Evolutionary conservation across 2,888 invertebrate species (phyloP).

Genomic region (Idaea straminata): DNA sequence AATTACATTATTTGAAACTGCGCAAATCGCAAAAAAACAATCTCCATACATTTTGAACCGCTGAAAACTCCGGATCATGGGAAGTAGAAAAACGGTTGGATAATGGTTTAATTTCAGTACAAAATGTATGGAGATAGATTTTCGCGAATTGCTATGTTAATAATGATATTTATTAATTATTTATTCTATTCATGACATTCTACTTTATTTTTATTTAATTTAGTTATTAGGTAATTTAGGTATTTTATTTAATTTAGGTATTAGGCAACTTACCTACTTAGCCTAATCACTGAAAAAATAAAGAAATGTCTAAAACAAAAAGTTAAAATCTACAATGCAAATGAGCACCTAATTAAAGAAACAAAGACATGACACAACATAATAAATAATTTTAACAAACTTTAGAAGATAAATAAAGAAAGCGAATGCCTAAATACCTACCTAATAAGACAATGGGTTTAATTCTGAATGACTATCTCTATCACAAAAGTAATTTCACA

Average conservation of each 20-base stretch:
- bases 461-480: not conserved
- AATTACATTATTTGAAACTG: no score
- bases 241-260: not conserved
- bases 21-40: no score
- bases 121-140: no score
- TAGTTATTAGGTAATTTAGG: no score
- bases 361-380: slow-evolving; percentile 6
- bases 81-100: no score
- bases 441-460: not conserved
- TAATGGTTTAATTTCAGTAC: no score
- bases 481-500: not conserved
- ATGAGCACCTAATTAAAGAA: not conserved
- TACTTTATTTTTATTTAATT: not conserved
- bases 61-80: no score
- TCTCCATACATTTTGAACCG: no score
- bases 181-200: not conserved
- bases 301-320: not conserved
- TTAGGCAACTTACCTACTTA: not conserved
- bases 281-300: not conserved
- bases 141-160: not conserved
- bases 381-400: slow-evolving; percentile 4
- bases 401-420: slow-evolving; percentile 4
- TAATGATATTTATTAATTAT: not conserved
- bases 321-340: not conserved
- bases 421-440: not conserved